phyloP scores from a whole-genome alignment of 2,113 vertebrate genomes.

The Salminus brasiliensis region DNA sequence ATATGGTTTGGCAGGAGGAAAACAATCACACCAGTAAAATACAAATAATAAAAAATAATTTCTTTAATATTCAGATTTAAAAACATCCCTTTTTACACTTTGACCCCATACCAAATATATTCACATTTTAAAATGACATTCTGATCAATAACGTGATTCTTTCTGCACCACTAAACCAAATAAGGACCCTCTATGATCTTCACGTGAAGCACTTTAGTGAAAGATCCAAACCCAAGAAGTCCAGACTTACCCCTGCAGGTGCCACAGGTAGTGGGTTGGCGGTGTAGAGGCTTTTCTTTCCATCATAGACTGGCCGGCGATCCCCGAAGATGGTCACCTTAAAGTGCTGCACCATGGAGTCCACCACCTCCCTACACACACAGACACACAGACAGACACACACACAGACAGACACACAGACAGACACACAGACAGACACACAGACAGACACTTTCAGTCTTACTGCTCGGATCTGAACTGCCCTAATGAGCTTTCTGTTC shows the following conservation, averaged over 20 bases:
- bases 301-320: slow-evolving; percentile 95
- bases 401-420: background rate
- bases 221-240: background rate
- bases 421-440: background rate
- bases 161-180: too few relatives aligned
- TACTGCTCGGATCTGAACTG: background rate
- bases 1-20: too few relatives aligned
- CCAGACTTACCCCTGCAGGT: slow-evolving; percentile 87
- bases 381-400: slow-evolving; percentile 12
- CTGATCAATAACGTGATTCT: too few relatives aligned
- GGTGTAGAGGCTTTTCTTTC: slow-evolving; percentile 96
- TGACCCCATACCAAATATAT: too few relatives aligned
- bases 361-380: slow-evolving; percentile 91
- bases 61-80: too few relatives aligned
- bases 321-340: slow-evolving; percentile 98
- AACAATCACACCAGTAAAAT: too few relatives aligned
- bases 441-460: too few relatives aligned
- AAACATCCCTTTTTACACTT: too few relatives aligned
- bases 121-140: too few relatives aligned
- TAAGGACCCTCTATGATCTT: too few relatives aligned
- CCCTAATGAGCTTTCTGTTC: background rate
- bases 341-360: slow-evolving; percentile 99
- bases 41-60: too few relatives aligned
- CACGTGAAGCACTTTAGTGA: too few relatives aligned
- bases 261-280: slow-evolving; percentile 95